Evolutionary conservation across 1,140 invertebrate genomes (phyloP).

Genomic region (Psix sp.): DNA sequence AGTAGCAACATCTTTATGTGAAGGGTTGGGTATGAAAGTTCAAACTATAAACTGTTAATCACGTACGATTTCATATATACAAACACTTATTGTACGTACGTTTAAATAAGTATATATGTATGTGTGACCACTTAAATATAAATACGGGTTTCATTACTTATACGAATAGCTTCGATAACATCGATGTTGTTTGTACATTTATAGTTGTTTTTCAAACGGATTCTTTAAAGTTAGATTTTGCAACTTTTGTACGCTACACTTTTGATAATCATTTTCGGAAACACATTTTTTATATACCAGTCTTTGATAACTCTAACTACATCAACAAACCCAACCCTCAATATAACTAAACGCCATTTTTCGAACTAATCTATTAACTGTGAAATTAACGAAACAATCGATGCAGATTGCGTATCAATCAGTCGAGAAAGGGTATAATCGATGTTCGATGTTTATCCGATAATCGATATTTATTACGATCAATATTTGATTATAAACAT

Average conservation of each 20-base stretch:
- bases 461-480: conserved; percentile 42
- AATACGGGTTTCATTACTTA: too few species aligned
- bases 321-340: conserved; percentile 21
- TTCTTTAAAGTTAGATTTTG: too few species aligned
- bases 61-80: too few species aligned
- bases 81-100: too few species aligned
- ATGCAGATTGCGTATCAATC: conserved; percentile 18
- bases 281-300: conserved; percentile 9
- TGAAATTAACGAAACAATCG: conserved; percentile 21
- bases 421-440: conserved; percentile 37
- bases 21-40: conserved; percentile 23
- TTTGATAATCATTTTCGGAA: conserved; percentile 33
- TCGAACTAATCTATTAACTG: conserved; percentile 34
- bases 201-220: too few species aligned
- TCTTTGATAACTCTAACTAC: conserved; percentile 1
- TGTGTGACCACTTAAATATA: too few species aligned
- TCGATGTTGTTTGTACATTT: too few species aligned
- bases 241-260: conserved; percentile 10
- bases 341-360: conserved; percentile 25
- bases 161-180: too few species aligned
- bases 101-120: too few species aligned
- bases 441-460: conserved; percentile 51
- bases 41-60: too few species aligned
- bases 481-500: conserved; percentile 48
- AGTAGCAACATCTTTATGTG: too few species aligned